Conservation (phyloP, 2,113 vertebrate genomes). For the Gadus chalcogrammus region DNA sequence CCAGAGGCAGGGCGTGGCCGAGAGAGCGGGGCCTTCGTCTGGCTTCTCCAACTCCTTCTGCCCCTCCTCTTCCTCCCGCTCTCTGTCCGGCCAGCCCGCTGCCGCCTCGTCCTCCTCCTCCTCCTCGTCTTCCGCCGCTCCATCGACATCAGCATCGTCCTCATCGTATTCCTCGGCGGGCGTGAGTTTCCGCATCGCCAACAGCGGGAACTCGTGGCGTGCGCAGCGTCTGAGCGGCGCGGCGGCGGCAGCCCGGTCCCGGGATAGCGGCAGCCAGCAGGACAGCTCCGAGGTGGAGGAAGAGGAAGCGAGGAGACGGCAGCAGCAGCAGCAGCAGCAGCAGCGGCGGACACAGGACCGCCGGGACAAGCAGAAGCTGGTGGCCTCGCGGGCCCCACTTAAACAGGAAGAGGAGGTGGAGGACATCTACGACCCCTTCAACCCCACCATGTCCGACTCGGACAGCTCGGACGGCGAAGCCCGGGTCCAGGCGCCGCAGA, state of each 20-base stretch:
- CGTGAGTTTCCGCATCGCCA: conserved; percentile 87
- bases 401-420: conserved; percentile 75
- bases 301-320: conserved; percentile 71
- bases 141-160: conserved; percentile 36
- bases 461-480: conserved; percentile 68
- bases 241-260: too few species aligned
- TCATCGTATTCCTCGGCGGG: conserved; percentile 64
- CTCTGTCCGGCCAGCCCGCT: conserved; percentile 38
- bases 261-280: conserved; percentile 63
- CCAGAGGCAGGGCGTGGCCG: conserved; percentile 54
- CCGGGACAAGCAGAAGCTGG: conserved; percentile 56
- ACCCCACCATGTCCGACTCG: conserved; percentile 91
- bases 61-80: conserved; percentile 33
- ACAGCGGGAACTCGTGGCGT: conserved; percentile 83
- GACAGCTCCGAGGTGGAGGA: conserved; percentile 61
- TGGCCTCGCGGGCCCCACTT: conserved; percentile 43
- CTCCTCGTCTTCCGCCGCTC: conserved; percentile 52
- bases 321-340: conserved; percentile 32
- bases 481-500: conserved; percentile 24
- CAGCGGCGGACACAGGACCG: conserved; percentile 33
- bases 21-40: conserved; percentile 49
- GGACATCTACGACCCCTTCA: conserved; percentile 91
- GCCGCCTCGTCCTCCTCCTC: conserved; percentile 48
- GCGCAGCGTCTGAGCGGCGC: conserved; percentile 67
- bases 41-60: conserved; percentile 57